A percentile compares a stretch with the other conserved stretches of the same genome.
phyloP scores from a whole-genome alignment of 2,888 invertebrate species.

The Lathronympha strigana region DNA sequence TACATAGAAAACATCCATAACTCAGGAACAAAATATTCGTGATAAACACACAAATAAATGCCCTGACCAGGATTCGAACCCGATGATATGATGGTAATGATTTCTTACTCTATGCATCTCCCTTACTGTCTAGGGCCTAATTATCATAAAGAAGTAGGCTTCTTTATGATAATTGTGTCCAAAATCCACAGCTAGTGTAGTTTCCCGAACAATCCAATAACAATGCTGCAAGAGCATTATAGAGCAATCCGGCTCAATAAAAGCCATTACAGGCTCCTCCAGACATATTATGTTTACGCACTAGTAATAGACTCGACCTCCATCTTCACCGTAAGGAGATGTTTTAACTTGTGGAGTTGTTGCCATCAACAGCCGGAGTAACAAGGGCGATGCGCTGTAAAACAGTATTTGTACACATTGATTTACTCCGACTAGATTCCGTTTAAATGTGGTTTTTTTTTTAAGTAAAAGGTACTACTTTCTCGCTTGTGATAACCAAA shows the following conservation, averaged over 20 bases:
- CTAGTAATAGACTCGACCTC: constrained; percentile 7
- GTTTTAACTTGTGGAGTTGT: constrained; percentile 9
- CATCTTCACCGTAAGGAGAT: constrained; percentile 10
- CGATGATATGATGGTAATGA: no score
- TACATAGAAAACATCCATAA: no score
- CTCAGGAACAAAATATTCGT: no score
- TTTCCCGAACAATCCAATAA: neutral
- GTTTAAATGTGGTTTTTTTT: neutral
- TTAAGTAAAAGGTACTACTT: no score
- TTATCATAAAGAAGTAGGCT: no score
- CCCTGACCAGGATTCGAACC: no score
- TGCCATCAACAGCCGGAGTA: constrained; percentile 5
- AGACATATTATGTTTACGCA: constrained; percentile 23
- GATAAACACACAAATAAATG: no score
- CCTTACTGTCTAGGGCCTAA: no score
- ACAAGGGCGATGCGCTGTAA: constrained; percentile 16
- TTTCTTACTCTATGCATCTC: no score
- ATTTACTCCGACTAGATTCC: constrained; percentile 1
- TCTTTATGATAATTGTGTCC: no score
- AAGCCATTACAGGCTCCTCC: constrained; percentile 3
- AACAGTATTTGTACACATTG: constrained; percentile 2
- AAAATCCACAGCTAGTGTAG: no score
- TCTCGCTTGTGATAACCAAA: no score
- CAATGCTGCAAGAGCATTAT: neutral
- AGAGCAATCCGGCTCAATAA: constrained; percentile 1